These are phyloP conservation scores for Scomberomorus guttatus DNA, from an alignment of 2,797 vertebrate genomes.

Conservation along the genomic window DNA sequence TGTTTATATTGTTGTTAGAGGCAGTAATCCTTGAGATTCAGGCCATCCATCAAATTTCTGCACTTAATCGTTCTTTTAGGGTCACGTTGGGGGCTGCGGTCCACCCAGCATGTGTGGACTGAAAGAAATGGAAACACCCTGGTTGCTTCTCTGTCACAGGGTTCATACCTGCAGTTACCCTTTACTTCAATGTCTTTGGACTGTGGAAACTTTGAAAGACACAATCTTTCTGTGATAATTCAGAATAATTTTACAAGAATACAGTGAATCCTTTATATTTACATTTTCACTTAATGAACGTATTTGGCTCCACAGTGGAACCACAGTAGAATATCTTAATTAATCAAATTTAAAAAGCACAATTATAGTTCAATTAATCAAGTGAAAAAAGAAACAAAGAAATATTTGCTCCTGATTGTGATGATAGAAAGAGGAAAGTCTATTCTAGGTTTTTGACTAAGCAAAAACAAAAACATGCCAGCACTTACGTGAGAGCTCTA, in stretches of 20 bases:
- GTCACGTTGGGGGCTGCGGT: background rate
- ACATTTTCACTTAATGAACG: no score
- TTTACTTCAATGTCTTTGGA: background rate
- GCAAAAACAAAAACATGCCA: no score
- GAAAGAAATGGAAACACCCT: background rate
- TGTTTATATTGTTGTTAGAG: slow-evolving; percentile 1
- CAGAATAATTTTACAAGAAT: no score
- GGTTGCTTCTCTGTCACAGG: background rate
- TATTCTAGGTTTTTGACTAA: background rate
- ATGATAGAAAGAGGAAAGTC: background rate
- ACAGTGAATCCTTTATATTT: no score
- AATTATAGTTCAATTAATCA: background rate
- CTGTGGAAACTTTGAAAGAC: background rate
- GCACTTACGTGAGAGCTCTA: slow-evolving; percentile 5
- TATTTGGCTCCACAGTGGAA: background rate
- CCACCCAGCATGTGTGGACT: background rate
- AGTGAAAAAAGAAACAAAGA: no score
- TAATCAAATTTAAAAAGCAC: background rate
- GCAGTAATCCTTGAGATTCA: slow-evolving; percentile 1
- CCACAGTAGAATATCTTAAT: background rate
- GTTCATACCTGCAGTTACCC: slow-evolving; percentile 2
- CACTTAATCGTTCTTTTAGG: slow-evolving; percentile 8
- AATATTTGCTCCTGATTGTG: background rate
- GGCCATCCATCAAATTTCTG: background rate
- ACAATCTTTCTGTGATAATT: no score